Evolutionary conservation across 2,888 invertebrate species (phyloP).

Genomic region (Palloptera scutellata): DNA sequence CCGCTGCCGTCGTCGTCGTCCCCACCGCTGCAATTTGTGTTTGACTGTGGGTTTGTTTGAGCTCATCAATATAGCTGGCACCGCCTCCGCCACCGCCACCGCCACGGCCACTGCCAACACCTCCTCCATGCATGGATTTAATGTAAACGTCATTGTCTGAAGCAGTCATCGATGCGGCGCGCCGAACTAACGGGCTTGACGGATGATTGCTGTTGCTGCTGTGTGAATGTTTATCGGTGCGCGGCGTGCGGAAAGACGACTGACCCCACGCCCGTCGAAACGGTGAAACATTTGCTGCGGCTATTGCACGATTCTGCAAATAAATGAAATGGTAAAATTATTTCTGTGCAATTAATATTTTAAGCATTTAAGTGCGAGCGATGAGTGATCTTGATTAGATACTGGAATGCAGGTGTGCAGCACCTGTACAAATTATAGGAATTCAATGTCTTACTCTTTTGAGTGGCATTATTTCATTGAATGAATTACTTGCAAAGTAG

Average conservation of each 20-base stretch:
- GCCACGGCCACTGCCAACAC: constrained; percentile 1
- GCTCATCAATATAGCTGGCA: constrained; percentile 49
- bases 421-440: too few species aligned
- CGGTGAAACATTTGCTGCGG: constrained; percentile 62
- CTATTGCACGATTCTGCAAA: constrained; percentile 64
- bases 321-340: not conserved
- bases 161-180: constrained; percentile 66
- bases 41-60: constrained; percentile 45
- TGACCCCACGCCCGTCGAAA: constrained; percentile 68
- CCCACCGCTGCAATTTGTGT: constrained; percentile 42
- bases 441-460: too few species aligned
- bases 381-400: too few species aligned
- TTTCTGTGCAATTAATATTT: too few species aligned
- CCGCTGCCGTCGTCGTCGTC: not conserved
- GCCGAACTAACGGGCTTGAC: constrained; percentile 51
- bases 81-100: constrained; percentile 7
- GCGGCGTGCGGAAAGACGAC: constrained; percentile 71
- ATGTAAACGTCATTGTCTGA: constrained; percentile 67
- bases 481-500: too few species aligned
- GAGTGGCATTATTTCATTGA: too few species aligned
- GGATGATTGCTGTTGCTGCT: constrained; percentile 38
- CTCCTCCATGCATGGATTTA: constrained; percentile 64
- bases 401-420: too few species aligned
- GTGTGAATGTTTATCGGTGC: constrained; percentile 67
- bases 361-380: too few species aligned